These are phyloP conservation scores for Camponotus fellah DNA, from an alignment of 2,888 invertebrate genomes.

Conservation along the genomic window DNA sequence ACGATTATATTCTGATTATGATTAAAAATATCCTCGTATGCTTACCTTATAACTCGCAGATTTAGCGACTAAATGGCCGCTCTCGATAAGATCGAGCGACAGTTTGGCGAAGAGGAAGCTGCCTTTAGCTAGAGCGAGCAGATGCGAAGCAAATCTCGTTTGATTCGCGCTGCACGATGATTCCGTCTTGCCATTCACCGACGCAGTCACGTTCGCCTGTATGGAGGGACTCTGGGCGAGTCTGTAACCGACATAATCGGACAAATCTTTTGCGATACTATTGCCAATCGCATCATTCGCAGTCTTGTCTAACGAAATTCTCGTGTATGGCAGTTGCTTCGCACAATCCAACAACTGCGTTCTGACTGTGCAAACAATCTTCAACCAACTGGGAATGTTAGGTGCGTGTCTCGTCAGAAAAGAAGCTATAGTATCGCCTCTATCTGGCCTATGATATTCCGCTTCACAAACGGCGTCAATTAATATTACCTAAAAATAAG, in stretches of 20 bases:
- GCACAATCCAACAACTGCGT: constrained; percentile 94
- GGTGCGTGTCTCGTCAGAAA: constrained; percentile 93
- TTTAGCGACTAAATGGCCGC: constrained; percentile 96
- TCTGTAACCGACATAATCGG: constrained; percentile 95
- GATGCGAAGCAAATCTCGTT: constrained; percentile 94
- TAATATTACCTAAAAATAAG: constrained; percentile 90
- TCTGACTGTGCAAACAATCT: constrained; percentile 95
- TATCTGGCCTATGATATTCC: constrained; percentile 97
- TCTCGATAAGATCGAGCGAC: constrained; percentile 96
- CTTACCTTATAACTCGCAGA: constrained; percentile 95
- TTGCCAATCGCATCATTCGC: constrained; percentile 88
- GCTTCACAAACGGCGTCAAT: constrained; percentile 98
- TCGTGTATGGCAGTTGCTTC: constrained; percentile 93
- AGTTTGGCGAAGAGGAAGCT: constrained; percentile 97
- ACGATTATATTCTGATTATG: background rate
- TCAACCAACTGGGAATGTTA: constrained; percentile 96
- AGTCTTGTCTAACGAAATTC: constrained; percentile 91
- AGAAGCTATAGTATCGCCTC: constrained; percentile 96
- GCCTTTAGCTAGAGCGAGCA: constrained; percentile 94
- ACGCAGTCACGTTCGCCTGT: constrained; percentile 92
- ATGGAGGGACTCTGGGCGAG: constrained; percentile 93
- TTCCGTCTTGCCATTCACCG: constrained; percentile 89
- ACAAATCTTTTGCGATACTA: constrained; percentile 94
- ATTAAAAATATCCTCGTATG: background rate
- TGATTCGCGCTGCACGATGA: constrained; percentile 88